A percentile compares a stretch with the other conserved stretches of the same genome.
These are phyloP conservation scores for Mimas tiliae DNA, from an alignment of 2,888 invertebrate species.

Conservation along the genomic window DNA sequence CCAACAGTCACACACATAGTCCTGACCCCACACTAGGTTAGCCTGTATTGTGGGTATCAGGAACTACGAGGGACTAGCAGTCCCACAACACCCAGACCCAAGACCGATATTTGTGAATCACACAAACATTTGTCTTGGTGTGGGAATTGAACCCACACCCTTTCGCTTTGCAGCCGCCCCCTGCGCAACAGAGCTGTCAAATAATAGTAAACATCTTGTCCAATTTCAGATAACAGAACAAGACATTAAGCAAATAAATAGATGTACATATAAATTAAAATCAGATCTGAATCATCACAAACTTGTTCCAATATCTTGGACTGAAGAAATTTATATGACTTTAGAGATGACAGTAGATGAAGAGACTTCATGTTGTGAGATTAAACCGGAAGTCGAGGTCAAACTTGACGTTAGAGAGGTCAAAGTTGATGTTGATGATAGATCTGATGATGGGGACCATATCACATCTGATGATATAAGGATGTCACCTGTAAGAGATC, in stretches of 20 bases:
- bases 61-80: too few relatives aligned
- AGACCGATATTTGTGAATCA: too few relatives aligned
- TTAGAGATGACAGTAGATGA: slow-evolving; percentile 17
- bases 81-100: too few relatives aligned
- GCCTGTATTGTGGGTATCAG: too few relatives aligned
- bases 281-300: background rate
- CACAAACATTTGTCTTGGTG: too few relatives aligned
- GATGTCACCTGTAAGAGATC: background rate
- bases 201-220: background rate
- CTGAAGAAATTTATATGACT: background rate
- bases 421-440: background rate
- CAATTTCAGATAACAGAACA: slow-evolving; percentile 7
- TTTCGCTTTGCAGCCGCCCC: too few relatives aligned
- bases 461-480: background rate
- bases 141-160: too few relatives aligned
- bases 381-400: background rate
- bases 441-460: background rate
- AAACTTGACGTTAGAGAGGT: background rate
- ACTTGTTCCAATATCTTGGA: slow-evolving; percentile 2
- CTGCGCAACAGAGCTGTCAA: too few relatives aligned
- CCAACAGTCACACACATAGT: too few relatives aligned
- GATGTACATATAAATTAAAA: slow-evolving; percentile 3
- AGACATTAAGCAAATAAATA: slow-evolving; percentile 6
- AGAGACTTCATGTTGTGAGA: background rate
- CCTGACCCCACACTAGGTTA: too few relatives aligned